phyloP scores from a whole-genome alignment of 2,888 invertebrate species.

The Chymomyza fuscimana region DNA sequence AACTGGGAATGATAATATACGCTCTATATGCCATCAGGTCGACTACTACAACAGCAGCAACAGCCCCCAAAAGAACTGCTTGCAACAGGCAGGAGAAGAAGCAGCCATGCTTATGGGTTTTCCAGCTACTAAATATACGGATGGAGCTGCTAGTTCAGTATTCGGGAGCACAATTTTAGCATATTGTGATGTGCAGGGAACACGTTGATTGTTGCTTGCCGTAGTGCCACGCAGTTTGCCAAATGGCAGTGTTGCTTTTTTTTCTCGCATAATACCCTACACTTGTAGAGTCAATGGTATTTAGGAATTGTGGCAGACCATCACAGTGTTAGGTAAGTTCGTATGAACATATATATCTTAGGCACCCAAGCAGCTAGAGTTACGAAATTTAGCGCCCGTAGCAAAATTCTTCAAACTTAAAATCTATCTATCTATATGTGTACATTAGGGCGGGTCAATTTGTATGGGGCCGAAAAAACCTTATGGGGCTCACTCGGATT shows the following conservation, averaged over 20 bases:
- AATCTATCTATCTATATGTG: no score
- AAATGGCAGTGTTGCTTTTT: background rate
- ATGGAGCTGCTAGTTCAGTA: background rate
- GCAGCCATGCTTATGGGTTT: background rate
- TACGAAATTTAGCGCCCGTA: no score
- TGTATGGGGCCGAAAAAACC: no score
- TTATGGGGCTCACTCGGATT: no score
- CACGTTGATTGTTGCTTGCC: conserved; percentile 5
- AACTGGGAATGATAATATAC: conserved; percentile 55
- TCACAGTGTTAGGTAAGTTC: no score
- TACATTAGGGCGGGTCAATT: no score
- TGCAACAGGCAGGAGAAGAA: background rate
- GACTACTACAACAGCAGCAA: conserved; percentile 15
- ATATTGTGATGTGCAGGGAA: conserved; percentile 36
- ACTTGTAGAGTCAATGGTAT: no score
- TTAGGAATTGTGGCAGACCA: no score
- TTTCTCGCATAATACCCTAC: no score
- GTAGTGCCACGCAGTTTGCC: background rate
- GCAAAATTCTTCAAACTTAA: no score
- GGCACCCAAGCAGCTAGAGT: no score
- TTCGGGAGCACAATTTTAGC: conserved; percentile 10
- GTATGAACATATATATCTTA: no score
- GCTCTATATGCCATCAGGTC: conserved; percentile 53
- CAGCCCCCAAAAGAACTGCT: background rate
- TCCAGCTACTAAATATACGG: background rate